These are phyloP conservation scores for Hypolimnas misippus DNA, from an alignment of 2,888 invertebrate species.

Conservation along the genomic window DNA sequence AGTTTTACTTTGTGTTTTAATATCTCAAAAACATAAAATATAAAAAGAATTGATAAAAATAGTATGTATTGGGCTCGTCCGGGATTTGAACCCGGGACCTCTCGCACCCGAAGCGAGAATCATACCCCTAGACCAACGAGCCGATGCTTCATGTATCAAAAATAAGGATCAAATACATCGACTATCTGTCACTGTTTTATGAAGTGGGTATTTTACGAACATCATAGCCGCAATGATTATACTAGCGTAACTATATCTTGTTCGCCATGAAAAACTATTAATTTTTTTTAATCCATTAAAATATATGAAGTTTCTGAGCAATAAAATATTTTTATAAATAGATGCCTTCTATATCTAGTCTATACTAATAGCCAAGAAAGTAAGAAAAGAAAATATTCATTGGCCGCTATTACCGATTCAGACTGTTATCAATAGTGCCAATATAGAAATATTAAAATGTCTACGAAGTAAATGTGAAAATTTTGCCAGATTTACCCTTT, in stretches of 20 bases:
- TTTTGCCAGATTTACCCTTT: slow-evolving; percentile 81
- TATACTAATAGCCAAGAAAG: slow-evolving; percentile 27
- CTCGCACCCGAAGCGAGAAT: slow-evolving; percentile 85
- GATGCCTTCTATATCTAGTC: slow-evolving; percentile 7
- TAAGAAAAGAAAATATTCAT: slow-evolving; percentile 37
- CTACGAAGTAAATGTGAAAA: slow-evolving; percentile 48
- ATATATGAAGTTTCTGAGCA: not conserved
- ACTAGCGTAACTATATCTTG: not conserved
- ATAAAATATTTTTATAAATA: slow-evolving; percentile 3
- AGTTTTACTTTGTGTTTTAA: not conserved
- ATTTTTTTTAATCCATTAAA: not conserved
- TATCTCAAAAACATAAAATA: not conserved
- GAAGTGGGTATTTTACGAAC: slow-evolving; percentile 8
- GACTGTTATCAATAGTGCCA: slow-evolving; percentile 56
- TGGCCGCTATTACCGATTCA: slow-evolving; percentile 79
- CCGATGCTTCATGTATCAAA: slow-evolving; percentile 46
- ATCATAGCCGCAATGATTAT: not conserved
- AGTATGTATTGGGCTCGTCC: slow-evolving; percentile 75
- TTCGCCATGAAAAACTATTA: not conserved
- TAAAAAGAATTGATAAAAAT: slow-evolving; percentile 30
- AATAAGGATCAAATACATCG: slow-evolving; percentile 11
- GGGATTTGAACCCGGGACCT: slow-evolving; percentile 85
- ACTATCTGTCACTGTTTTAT: slow-evolving; percentile 1
- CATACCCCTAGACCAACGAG: slow-evolving; percentile 85
- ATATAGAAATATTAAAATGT: slow-evolving; percentile 45